Conservation (phyloP, 1,140 invertebrate genomes). For the Eubasilissa regina region DNA sequence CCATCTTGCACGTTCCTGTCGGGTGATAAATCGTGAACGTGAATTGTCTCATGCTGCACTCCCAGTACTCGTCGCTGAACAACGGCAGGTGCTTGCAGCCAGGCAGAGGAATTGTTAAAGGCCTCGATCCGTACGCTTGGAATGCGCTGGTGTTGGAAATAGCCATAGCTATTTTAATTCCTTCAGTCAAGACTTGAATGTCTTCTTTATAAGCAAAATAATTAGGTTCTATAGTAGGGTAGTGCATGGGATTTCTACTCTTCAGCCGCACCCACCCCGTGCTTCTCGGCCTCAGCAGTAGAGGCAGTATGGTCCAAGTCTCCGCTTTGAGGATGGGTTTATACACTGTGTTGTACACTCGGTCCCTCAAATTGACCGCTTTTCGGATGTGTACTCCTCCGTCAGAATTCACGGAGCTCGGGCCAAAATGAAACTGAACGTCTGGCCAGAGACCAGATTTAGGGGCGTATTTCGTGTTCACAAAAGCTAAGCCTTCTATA, state of each 20-base stretch:
- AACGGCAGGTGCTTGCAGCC: conserved; percentile 81
- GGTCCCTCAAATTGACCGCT: conserved; percentile 83
- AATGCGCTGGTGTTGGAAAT: conserved; percentile 86
- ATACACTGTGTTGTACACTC: conserved; percentile 88
- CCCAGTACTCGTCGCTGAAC: conserved; percentile 91
- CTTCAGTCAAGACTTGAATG: conserved; percentile 82
- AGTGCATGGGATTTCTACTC: conserved; percentile 83
- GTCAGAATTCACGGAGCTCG: conserved; percentile 87
- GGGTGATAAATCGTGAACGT: conserved; percentile 92
- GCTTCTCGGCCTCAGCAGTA: conserved; percentile 87
- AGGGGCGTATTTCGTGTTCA: conserved; percentile 88
- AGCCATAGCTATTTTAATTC: conserved; percentile 86
- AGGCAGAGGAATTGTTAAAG: conserved; percentile 85
- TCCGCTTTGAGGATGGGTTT: conserved; percentile 85
- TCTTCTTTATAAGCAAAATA: conserved; percentile 89
- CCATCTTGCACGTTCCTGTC: conserved; percentile 90
- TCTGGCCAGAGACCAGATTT: conserved; percentile 84
- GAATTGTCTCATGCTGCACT: conserved; percentile 85
- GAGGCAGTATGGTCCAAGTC: conserved; percentile 87
- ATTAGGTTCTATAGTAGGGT: conserved; percentile 93
- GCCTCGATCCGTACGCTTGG: conserved; percentile 83
- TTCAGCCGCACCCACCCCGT: conserved; percentile 85
- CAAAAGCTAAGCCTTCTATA: conserved; percentile 86
- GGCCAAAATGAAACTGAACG: conserved; percentile 89
- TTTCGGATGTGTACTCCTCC: conserved; percentile 83